phyloP scores from a whole-genome alignment of 2,797 vertebrate genomes.

The Natrix natrix region DNA sequence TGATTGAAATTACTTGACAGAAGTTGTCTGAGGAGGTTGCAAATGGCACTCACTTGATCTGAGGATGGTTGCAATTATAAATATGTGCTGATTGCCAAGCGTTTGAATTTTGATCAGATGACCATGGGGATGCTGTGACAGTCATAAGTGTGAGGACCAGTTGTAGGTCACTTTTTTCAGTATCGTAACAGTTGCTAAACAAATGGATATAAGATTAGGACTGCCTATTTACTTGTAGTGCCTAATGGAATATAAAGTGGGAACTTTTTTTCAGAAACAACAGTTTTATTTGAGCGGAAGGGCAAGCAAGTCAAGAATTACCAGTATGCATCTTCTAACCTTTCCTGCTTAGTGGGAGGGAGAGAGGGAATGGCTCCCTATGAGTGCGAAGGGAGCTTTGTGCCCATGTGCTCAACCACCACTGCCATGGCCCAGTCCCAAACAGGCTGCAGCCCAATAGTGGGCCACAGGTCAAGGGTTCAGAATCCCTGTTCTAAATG shows the following conservation, averaged over 20 bases:
- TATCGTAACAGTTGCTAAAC: neutral
- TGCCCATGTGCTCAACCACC: too few relatives aligned
- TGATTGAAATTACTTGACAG: neutral
- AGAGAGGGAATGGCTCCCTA: neutral
- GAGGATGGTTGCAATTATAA: neutral
- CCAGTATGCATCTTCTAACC: neutral
- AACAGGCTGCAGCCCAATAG: too few relatives aligned
- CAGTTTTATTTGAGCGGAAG: neutral
- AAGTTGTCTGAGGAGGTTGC: neutral
- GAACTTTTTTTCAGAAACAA: neutral
- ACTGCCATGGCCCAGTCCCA: too few relatives aligned
- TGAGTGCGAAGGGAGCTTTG: neutral
- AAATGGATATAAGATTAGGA: neutral
- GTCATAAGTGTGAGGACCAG: neutral
- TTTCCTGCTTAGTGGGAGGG: neutral
- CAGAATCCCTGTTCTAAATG: neutral
- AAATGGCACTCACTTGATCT: neutral
- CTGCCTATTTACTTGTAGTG: neutral
- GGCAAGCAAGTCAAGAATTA: neutral
- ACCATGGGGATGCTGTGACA: neutral
- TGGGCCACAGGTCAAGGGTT: rapidly evolving
- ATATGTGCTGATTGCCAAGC: neutral
- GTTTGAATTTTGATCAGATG: neutral
- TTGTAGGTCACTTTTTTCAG: neutral
- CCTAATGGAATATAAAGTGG: neutral